A percentile compares a stretch with the other conserved stretches of the same genome.
phyloP scores from a whole-genome alignment of 2,797 vertebrate species.

The Enteromius paludinosus region DNA sequence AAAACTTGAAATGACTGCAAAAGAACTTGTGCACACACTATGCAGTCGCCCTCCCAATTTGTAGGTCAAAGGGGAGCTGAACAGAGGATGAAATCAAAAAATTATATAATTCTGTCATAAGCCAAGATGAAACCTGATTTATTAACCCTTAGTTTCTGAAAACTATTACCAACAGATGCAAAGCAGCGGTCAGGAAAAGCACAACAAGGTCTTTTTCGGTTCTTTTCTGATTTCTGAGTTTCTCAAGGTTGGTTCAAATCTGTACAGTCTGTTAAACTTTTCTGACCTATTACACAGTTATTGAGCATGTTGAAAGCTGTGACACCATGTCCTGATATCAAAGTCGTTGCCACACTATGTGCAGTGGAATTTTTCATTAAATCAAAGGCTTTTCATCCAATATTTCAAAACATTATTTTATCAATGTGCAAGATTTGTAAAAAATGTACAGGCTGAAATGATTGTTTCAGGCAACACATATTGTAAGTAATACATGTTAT shows the following conservation, averaged over 20 bases:
- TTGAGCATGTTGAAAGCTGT: constrained; percentile 11
- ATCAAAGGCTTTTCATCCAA: neutral
- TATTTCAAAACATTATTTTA: neutral
- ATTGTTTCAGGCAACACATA: neutral
- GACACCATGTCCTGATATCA: neutral
- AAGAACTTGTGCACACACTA: neutral
- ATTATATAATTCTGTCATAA: neutral
- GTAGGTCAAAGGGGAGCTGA: constrained; percentile 5
- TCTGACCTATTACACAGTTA: neutral
- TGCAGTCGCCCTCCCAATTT: neutral
- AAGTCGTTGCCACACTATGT: neutral
- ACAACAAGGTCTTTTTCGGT: neutral
- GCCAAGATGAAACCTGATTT: neutral
- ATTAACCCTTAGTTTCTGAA: neutral
- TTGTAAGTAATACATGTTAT: neutral
- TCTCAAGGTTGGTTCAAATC: neutral
- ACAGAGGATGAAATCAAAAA: neutral
- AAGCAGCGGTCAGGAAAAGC: neutral
- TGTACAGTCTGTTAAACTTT: neutral
- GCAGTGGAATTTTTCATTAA: neutral
- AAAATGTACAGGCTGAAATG: neutral
- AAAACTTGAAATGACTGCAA: neutral
- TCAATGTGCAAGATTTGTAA: neutral
- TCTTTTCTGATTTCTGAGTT: too few relatives aligned
- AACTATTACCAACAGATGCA: neutral